Percentiles rank a stretch among this genome's conserved stretches.
These are phyloP conservation scores for Drosophila setifemur DNA, from an alignment of 1,140 invertebrate genomes.

Conservation along the genomic window DNA sequence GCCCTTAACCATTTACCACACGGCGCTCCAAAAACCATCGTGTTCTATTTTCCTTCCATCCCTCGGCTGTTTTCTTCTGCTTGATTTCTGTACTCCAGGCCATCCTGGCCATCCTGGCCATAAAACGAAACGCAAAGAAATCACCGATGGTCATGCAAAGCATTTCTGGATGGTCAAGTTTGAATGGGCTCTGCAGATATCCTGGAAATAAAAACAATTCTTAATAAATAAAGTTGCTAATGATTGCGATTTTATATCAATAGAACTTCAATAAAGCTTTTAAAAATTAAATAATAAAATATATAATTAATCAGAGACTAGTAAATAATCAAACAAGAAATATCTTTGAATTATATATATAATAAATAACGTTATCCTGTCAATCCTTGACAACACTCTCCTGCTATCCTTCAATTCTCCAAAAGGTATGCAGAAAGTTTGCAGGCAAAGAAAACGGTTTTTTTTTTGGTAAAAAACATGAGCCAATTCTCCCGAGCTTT, in stretches of 20 bases:
- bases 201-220: slow-evolving; percentile 16
- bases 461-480: slow-evolving; percentile 65
- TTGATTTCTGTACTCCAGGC: slow-evolving; percentile 12
- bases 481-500: slow-evolving; percentile 71
- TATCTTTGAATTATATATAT: no score
- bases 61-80: slow-evolving; percentile 24
- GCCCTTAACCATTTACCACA: slow-evolving; percentile 79
- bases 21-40: slow-evolving; percentile 38
- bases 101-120: slow-evolving; percentile 23
- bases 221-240: no score
- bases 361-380: no score
- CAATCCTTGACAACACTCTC: not conserved
- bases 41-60: slow-evolving; percentile 26
- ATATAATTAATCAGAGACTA: no score
- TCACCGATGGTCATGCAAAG: slow-evolving; percentile 48
- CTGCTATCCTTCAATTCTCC: not conserved
- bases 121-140: slow-evolving; percentile 77
- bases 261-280: no score
- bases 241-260: no score
- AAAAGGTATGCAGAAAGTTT: slow-evolving; percentile 41
- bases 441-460: slow-evolving; percentile 40
- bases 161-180: not conserved
- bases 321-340: no score
- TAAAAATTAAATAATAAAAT: no score
- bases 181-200: not conserved